Evolutionary conservation across 1,140 invertebrate genomes (phyloP), one percentile per base, ranked within the genome.

Genomic region (Drosophila bifasciata): DNA sequence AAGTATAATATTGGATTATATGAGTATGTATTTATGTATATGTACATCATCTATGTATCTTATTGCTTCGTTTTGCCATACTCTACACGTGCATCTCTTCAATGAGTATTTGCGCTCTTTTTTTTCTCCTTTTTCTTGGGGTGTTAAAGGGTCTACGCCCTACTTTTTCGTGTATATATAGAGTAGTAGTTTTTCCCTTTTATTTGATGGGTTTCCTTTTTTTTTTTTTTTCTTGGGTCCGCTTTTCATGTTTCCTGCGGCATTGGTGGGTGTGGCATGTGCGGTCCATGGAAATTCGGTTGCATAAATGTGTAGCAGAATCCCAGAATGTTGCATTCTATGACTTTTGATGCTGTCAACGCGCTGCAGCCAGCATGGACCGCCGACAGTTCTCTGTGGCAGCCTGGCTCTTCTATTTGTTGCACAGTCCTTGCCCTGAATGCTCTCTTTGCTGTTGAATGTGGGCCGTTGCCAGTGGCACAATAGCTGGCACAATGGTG

Each of bases 311-410:
- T 9, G 25, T 9, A 28, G 48, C 17, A 32, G 39, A 53, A 46
- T 45, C 28, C 5, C 16, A 52, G n/a, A n/a, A 36, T 39, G 19
- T 15, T 36, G 3, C 50, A 50, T 68, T 55, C 59, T 32, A 48
- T 73, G 73, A 77, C 69, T 85, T 79, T 81, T 74, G 70, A 89
- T 90, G 67, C 79, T 90, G 89, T 90, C 88, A 90, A 68, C 88
- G 80, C 40, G 32, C 61, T 50, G 5, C 41, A 17, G 32, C 61
- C 28, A 6, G n/a, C 41, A 17, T 57, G 45, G 76, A 73, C 70
- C 62, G 71, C 70, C 58, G 46, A 75, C 75, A 45, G 74, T n/a
- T 51, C 15, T 28, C 11, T 44, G 36, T 62, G 44, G 11, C 41
- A 15, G 32, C 1, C 19, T 21, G 3, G 19, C 74, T 77, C 41